A percentile compares a stretch with the other conserved stretches of the same genome.
These are phyloP conservation scores for Drosophila aff. DNA, from an alignment of 1,140 invertebrate genomes.

Conservation along the genomic window DNA sequence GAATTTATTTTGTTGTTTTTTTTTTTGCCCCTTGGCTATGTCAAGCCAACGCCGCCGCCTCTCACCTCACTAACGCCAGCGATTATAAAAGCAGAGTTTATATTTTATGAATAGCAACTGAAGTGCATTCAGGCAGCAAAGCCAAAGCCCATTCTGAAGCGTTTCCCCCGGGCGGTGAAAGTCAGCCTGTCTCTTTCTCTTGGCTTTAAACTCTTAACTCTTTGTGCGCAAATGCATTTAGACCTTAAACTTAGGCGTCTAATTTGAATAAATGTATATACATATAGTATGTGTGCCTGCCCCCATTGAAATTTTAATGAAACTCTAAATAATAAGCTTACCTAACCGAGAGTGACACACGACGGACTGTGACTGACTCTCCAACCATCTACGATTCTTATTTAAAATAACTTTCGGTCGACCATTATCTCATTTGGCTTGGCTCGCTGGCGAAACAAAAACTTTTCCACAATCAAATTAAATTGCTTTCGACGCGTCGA, in stretches of 20 bases:
- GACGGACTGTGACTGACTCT: not conserved
- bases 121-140: constrained; percentile 18
- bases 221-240: constrained; percentile 24
- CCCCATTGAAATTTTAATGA: constrained; percentile 27
- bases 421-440: constrained; percentile 33
- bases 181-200: not conserved
- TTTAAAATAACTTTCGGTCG: constrained; percentile 32
- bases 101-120: constrained; percentile 13
- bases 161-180: constrained; percentile 9
- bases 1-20: not conserved
- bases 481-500: constrained; percentile 30
- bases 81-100: constrained; percentile 10
- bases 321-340: constrained; percentile 28
- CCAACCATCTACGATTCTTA: constrained; percentile 16
- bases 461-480: constrained; percentile 48
- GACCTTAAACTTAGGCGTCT: not conserved
- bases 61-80: not conserved
- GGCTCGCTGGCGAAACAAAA: constrained; percentile 25
- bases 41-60: not conserved
- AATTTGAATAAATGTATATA: constrained; percentile 14
- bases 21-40: not conserved
- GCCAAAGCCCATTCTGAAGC: constrained; percentile 11
- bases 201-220: constrained; percentile 12
- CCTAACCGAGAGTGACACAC: constrained; percentile 26
- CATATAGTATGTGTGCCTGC: too few relatives aligned